A percentile compares a stretch with the other conserved stretches of the same genome.
Evolutionary conservation across 2,888 invertebrate genomes (phyloP).

Genomic region (Melanostoma mellinum): DNA sequence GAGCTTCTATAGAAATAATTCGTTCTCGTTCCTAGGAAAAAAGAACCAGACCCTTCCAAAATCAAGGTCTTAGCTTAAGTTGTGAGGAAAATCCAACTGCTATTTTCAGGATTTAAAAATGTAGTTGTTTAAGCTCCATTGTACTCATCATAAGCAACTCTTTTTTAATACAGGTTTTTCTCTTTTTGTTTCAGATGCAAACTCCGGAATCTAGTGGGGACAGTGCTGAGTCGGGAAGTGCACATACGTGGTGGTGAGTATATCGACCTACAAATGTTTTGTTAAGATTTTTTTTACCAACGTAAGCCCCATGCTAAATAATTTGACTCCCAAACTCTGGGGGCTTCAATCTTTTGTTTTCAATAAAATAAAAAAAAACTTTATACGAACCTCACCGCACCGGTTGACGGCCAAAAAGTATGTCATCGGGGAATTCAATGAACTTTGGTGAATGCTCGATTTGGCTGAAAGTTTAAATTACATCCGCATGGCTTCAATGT

Average conservation of each 20-base stretch:
- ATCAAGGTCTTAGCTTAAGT: no score
- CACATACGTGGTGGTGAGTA: slow-evolving; percentile 93
- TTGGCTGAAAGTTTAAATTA: slow-evolving; percentile 69
- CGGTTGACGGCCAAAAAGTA: slow-evolving; percentile 30
- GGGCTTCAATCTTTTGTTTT: not conserved
- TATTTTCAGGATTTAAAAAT: no score
- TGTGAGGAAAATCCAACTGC: no score
- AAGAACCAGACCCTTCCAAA: no score
- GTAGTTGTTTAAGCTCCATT: no score
- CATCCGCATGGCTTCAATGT: slow-evolving; percentile 58
- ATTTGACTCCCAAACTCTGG: not conserved
- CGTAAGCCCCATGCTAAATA: not conserved
- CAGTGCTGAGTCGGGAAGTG: slow-evolving; percentile 92
- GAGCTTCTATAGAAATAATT: no score
- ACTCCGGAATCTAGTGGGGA: slow-evolving; percentile 88
- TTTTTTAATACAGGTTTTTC: not conserved
- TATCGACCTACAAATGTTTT: slow-evolving; percentile 27
- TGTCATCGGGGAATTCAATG: slow-evolving; percentile 58
- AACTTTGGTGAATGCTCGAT: slow-evolving; percentile 49
- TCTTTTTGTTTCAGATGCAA: slow-evolving; percentile 81
- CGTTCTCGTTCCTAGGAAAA: no score
- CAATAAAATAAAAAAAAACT: slow-evolving; percentile 1
- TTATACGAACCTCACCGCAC: not conserved
- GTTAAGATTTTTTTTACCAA: not conserved
- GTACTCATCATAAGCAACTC: no score